phyloP scores from a whole-genome alignment of 2,113 vertebrate genomes.

The Gopherus flavomarginatus region DNA sequence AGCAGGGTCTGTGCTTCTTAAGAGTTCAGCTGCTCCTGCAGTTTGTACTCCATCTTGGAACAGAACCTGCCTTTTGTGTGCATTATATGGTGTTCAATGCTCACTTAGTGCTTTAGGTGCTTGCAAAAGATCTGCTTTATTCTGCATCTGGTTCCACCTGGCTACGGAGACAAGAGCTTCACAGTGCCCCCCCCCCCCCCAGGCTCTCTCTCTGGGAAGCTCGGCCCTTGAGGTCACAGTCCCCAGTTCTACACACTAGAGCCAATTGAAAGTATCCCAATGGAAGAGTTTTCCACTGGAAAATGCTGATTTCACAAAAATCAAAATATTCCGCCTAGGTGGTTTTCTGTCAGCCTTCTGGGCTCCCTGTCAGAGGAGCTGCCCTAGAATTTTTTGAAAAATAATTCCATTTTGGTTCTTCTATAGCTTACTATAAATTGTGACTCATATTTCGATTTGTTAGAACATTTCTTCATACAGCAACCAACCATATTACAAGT shows the following conservation, averaged over 20 bases:
- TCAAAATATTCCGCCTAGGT: not conserved
- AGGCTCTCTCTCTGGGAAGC: not conserved
- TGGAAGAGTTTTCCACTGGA: not conserved
- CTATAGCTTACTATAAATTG: not conserved
- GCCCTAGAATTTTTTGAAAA: not conserved
- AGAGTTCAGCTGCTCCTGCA: not conserved
- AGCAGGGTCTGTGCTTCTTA: not conserved
- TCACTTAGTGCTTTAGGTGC: not conserved
- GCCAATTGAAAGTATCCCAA: not conserved
- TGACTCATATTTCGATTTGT: not conserved
- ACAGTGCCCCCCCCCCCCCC: too few relatives aligned
- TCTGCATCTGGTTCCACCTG: not conserved
- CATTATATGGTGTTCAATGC: not conserved
- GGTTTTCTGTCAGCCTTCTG: not conserved
- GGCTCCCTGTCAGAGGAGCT: not conserved
- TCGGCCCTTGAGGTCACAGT: not conserved
- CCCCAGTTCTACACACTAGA: not conserved
- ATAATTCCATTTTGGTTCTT: not conserved
- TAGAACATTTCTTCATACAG: not conserved
- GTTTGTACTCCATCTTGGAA: not conserved
- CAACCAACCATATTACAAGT: not conserved
- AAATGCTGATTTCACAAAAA: not conserved
- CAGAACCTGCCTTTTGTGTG: not conserved
- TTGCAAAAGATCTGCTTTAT: not conserved
- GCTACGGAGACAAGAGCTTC: not conserved